Conservation (phyloP, 2,113 vertebrate species). For the Prionailurus bengalensis region DNA sequence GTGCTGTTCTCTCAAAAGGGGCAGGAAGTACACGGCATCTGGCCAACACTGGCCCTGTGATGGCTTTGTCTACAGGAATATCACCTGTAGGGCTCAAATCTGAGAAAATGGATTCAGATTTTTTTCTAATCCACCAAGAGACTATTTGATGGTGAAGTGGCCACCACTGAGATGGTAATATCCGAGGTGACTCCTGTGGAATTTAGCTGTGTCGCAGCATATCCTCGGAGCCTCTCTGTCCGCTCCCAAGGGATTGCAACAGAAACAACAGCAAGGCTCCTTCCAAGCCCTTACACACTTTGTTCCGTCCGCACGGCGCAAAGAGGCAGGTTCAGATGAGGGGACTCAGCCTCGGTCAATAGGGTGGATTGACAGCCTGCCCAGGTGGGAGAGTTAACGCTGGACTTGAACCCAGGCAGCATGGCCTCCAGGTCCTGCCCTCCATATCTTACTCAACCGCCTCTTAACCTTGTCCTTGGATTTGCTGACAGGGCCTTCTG, state of each 20-base stretch:
- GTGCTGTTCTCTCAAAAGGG: background rate
- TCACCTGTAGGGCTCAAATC: no score
- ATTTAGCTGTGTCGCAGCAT: background rate
- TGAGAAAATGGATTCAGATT: background rate
- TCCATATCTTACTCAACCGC: no score
- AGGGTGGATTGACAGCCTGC: background rate
- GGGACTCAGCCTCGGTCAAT: background rate
- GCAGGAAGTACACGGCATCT: background rate
- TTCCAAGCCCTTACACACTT: background rate
- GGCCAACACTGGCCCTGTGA: fast-evolving
- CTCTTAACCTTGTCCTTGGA: background rate
- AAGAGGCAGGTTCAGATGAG: background rate
- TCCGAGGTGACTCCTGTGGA: background rate
- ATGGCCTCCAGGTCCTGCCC: background rate
- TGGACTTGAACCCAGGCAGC: background rate
- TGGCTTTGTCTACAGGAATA: background rate
- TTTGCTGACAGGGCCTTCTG: background rate
- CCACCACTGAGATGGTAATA: fast-evolving
- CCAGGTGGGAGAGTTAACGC: background rate
- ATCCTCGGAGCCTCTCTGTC: background rate
- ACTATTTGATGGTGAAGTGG: background rate
- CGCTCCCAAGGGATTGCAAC: fast-evolving
- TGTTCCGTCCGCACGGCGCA: fast-evolving
- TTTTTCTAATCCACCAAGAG: background rate
- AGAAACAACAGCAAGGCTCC: background rate